Conservation (phyloP, 2,113 vertebrate species). For the Brachypteracias leptosomus region DNA sequence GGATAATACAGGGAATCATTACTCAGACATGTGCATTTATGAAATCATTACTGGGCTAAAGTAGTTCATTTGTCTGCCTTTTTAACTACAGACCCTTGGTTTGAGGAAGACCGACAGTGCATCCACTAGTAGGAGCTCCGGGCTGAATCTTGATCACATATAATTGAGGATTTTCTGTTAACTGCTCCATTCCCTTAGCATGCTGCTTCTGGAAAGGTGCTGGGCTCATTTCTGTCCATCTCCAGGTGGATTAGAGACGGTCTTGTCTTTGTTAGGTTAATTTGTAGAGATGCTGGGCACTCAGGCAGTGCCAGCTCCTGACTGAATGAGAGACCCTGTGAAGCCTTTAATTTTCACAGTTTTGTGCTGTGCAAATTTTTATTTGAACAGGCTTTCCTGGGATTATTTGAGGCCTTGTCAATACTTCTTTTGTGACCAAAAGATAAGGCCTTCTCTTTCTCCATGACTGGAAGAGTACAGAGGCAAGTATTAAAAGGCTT, state of each 20-base stretch:
- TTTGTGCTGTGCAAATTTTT: constrained; percentile 5
- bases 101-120: neutral
- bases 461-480: neutral
- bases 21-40: constrained; percentile 35
- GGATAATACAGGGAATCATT: constrained; percentile 29
- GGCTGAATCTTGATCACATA: neutral
- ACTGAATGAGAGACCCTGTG: neutral
- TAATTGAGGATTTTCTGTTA: neutral
- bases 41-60: constrained; percentile 43
- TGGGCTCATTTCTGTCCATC: neutral
- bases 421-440: neutral
- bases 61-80: constrained; percentile 38
- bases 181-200: neutral
- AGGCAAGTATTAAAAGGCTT: neutral
- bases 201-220: neutral
- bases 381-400: neutral
- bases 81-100: neutral
- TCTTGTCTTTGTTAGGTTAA: neutral
- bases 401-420: neutral
- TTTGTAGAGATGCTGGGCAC: neutral
- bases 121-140: constrained; percentile 10
- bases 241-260: neutral
- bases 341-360: neutral
- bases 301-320: neutral
- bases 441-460: neutral